These are phyloP conservation scores for Eunapius fragilis DNA, from an alignment of 37 sponge, comb jelly and placozoan genomes.

Conservation along the genomic window DNA sequence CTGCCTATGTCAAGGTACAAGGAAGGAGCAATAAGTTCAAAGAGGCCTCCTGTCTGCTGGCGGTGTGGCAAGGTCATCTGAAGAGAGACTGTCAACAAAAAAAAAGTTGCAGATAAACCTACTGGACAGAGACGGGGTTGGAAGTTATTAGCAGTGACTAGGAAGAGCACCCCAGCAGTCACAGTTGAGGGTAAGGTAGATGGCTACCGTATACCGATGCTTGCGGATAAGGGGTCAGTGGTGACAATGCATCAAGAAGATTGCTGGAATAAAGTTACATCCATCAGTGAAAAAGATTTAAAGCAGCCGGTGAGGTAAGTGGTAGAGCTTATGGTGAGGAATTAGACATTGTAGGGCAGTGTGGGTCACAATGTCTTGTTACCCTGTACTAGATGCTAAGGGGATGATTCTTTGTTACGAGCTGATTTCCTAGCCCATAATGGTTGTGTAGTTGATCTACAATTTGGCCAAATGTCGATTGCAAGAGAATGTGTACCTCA, in stretches of 20 bases:
- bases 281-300: not conserved
- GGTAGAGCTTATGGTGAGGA: constrained; percentile 19
- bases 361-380: not conserved
- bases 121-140: not conserved
- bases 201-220: not conserved
- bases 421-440: constrained; percentile 7
- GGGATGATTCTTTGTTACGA: constrained; percentile 1
- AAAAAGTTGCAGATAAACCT: too few species aligned
- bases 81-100: too few species aligned
- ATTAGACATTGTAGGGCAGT: not conserved
- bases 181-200: constrained; percentile 15
- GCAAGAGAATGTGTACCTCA: not conserved
- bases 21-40: too few species aligned
- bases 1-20: too few species aligned
- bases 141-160: not conserved
- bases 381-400: not conserved
- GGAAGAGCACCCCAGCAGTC: not conserved
- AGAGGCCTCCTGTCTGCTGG: too few species aligned
- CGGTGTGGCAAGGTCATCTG: too few species aligned
- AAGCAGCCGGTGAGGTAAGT: not conserved
- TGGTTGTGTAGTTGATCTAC: constrained; percentile 22
- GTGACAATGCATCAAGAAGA: constrained; percentile 14
- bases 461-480: not conserved
- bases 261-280: not conserved
- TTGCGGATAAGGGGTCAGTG: constrained; percentile 12